Evolutionary conservation across 2,113 vertebrate species (phyloP), one percentile per base, ranked within the genome.

Genomic region (Okapia johnstoni): DNA sequence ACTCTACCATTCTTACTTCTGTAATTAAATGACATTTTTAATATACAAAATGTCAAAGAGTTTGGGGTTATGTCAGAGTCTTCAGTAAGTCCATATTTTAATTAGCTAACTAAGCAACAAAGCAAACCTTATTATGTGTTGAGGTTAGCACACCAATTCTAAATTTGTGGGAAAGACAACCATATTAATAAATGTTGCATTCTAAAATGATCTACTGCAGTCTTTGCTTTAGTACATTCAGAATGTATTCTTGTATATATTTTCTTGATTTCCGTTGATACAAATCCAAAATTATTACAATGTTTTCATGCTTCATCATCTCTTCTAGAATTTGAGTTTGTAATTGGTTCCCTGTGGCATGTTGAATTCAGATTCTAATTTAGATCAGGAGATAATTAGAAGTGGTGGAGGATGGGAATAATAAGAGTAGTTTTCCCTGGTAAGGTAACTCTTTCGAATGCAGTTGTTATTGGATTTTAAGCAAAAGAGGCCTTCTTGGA

Each of bases 341-440:
- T 93, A 90, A 80, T 95, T 96, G n/a, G 87, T 43, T 94, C 54
- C 63, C 83, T 54, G 55, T 43, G 36, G 85, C 46, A 88, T 55
- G 3, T 40, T 88, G 61, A 50, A 26, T 50, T 97, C 85, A 90
- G 19, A 63, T 85, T 96, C 58, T 85, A 80, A 93, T 92, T 96
- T 90, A 96, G 63, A 95, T 43, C 52, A 88, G 60, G 30, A 93
- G 54, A 90, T 97, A 96, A 95, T 95, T 95, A 90, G 66, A 96
- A 77, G 23, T 83, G 11, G 43, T 95, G 48, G 52, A 25, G 60
- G 8, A 80, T 81, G 46, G 36, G 40, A 28, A 77, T 63, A 61
- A 87, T 87, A 86, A 60, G 28, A 85, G 33, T 61, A 81, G 33
- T 23, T 96, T 96, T 90, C 7, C 48, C 13, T 93, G 85, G 33